These are phyloP conservation scores for Porites divaricata DNA, from an alignment of 92 coral and sea anemone species.

Conservation along the genomic window DNA sequence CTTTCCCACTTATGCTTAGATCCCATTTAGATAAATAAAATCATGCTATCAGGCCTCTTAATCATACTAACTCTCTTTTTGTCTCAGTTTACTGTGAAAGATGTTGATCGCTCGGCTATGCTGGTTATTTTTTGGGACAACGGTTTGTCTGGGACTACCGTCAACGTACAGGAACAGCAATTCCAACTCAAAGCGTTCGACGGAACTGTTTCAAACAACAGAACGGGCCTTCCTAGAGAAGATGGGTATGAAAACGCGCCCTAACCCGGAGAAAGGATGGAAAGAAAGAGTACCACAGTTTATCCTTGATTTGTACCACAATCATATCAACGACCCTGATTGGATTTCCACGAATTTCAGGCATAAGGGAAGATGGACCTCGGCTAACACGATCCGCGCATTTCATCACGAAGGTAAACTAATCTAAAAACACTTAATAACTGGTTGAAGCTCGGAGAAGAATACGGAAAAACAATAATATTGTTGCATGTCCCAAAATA, in stretches of 20 bases:
- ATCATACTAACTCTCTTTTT: slow-evolving; percentile 33
- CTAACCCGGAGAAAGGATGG: slow-evolving; percentile 59
- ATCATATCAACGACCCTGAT: slow-evolving; percentile 79
- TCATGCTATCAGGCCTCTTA: slow-evolving; percentile 6
- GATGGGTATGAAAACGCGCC: slow-evolving; percentile 81
- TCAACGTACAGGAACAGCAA: slow-evolving; percentile 22
- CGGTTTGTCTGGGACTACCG: slow-evolving; percentile 50
- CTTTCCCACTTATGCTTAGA: slow-evolving; percentile 27
- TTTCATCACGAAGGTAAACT: slow-evolving; percentile 83
- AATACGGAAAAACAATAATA: background rate
- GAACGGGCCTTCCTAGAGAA: slow-evolving; percentile 74
- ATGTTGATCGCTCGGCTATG: slow-evolving; percentile 72
- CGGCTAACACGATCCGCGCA: slow-evolving; percentile 90
- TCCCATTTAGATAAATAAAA: slow-evolving; percentile 18
- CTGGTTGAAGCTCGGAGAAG: background rate
- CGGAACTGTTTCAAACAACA: slow-evolving; percentile 61
- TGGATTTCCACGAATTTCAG: slow-evolving; percentile 90
- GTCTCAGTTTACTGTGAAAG: slow-evolving; percentile 55
- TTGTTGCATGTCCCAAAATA: background rate
- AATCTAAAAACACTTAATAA: background rate
- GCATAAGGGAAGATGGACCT: slow-evolving; percentile 79
- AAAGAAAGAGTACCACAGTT: slow-evolving; percentile 78
- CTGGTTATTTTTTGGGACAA: slow-evolving; percentile 69
- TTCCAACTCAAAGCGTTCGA: slow-evolving; percentile 31
- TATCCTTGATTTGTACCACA: slow-evolving; percentile 85